These are phyloP conservation scores for Xiphophorus maculatus DNA, from an alignment of 2,113 vertebrate genomes.

Conservation along the genomic window DNA sequence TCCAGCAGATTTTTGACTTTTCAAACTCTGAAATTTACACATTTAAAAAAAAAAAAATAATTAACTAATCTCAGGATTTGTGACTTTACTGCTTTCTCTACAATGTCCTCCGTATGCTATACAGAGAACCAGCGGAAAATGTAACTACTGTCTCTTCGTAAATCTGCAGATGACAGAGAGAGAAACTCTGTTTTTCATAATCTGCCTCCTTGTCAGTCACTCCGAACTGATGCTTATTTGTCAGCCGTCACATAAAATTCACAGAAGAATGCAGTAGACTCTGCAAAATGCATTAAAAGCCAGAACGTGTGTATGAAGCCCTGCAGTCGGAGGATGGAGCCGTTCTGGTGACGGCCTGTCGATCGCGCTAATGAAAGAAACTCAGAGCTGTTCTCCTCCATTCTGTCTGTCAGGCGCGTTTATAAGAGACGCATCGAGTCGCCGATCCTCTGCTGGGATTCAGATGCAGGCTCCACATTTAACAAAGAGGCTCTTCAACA, in stretches of 20 bases:
- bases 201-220: slow-evolving; percentile 51
- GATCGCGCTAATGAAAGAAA: slow-evolving; percentile 44
- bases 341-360: slow-evolving; percentile 25
- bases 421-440: slow-evolving; percentile 42
- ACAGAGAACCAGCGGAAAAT: too few relatives aligned
- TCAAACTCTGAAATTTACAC: too few relatives aligned
- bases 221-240: slow-evolving; percentile 49
- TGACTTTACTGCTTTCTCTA: too few relatives aligned
- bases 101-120: too few relatives aligned
- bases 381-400: slow-evolving; percentile 34
- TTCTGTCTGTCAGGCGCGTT: slow-evolving; percentile 62
- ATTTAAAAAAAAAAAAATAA: too few relatives aligned
- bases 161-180: not conserved
- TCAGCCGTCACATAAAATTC: slow-evolving; percentile 43
- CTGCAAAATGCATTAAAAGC: slow-evolving; percentile 17
- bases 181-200: slow-evolving; percentile 14
- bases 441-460: slow-evolving; percentile 52
- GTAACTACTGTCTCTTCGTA: slow-evolving; percentile 13
- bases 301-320: slow-evolving; percentile 17
- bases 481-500: slow-evolving; percentile 66
- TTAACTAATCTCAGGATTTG: too few relatives aligned
- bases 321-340: not conserved
- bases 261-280: slow-evolving; percentile 5
- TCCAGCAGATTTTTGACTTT: too few relatives aligned
- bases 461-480: slow-evolving; percentile 37